A percentile compares a stretch with the other conserved stretches of the same genome.
Conservation (phyloP, 2,888 invertebrate species). For the Pyrochroa serraticornis region DNA sequence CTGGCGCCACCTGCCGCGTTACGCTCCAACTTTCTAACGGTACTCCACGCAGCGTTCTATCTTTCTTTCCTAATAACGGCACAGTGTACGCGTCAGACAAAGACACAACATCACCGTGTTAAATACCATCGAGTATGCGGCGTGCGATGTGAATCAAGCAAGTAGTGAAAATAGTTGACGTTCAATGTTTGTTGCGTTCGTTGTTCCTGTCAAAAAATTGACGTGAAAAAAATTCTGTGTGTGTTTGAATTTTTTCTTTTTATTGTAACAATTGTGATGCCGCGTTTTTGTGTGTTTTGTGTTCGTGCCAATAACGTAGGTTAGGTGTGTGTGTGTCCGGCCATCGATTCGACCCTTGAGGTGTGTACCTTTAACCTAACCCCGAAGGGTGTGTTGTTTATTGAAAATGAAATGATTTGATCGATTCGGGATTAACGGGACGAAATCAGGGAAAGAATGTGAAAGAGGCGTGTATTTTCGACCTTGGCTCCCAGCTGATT, state of each 20-base stretch:
- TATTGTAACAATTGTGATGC: too few relatives aligned
- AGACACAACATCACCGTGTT: constrained; percentile 2
- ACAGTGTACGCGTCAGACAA: constrained; percentile 4
- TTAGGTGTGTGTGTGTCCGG: too few relatives aligned
- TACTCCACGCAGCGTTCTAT: constrained; percentile 22
- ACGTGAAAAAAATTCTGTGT: not conserved
- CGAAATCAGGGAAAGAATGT: too few relatives aligned
- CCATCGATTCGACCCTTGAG: too few relatives aligned
- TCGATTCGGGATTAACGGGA: too few relatives aligned
- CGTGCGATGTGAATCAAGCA: constrained; percentile 22
- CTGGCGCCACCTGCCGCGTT: constrained; percentile 8
- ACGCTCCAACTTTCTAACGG: constrained; percentile 9
- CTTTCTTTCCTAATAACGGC: constrained; percentile 12
- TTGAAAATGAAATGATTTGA: too few relatives aligned
- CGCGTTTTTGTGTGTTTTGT: not conserved
- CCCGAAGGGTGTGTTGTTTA: too few relatives aligned
- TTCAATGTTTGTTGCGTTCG: constrained; percentile 47
- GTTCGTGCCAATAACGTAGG: too few relatives aligned
- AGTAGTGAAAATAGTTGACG: constrained; percentile 44
- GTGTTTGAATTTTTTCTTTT: not conserved
- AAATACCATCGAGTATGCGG: constrained; percentile 2
- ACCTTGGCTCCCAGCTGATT: too few relatives aligned
- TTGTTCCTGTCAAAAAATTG: constrained; percentile 42
- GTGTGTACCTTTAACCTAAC: too few relatives aligned
- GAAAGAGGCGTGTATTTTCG: too few relatives aligned